phyloP scores from a whole-genome alignment of 2,113 vertebrate genomes.

The Anolis sagrei region DNA sequence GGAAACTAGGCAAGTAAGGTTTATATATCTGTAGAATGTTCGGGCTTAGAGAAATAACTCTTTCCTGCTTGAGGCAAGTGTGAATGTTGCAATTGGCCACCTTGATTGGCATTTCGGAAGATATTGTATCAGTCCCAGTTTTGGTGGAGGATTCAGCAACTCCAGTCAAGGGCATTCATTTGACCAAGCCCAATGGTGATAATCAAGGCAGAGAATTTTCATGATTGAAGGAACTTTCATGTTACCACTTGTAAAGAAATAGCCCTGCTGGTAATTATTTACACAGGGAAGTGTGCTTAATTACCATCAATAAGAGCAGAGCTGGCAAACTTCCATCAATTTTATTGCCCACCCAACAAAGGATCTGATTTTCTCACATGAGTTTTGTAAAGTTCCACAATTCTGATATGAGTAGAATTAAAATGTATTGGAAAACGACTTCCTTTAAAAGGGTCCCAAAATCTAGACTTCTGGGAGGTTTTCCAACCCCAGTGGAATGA shows the following conservation, averaged over 20 bases:
- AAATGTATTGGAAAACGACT: neutral
- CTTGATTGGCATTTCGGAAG: too few relatives aligned
- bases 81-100: too few relatives aligned
- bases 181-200: neutral
- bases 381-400: neutral
- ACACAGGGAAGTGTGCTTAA: neutral
- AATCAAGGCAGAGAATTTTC: neutral
- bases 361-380: neutral
- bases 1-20: too few relatives aligned
- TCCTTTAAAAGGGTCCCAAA: neutral
- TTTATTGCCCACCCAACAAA: neutral
- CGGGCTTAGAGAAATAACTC: too few relatives aligned
- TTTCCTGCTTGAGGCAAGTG: too few relatives aligned
- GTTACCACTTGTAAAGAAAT: neutral
- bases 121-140: neutral
- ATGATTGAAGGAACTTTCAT: neutral
- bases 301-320: neutral
- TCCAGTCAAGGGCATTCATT: neutral
- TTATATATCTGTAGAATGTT: too few relatives aligned
- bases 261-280: neutral
- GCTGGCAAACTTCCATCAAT: neutral
- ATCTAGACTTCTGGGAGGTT: neutral
- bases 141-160: neutral
- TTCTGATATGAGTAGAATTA: neutral
- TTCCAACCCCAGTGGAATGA: neutral